Base-by-base conservation (phyloP, 2,113 vertebrate species). In the Apistogramma diplotaenia region DNA sequence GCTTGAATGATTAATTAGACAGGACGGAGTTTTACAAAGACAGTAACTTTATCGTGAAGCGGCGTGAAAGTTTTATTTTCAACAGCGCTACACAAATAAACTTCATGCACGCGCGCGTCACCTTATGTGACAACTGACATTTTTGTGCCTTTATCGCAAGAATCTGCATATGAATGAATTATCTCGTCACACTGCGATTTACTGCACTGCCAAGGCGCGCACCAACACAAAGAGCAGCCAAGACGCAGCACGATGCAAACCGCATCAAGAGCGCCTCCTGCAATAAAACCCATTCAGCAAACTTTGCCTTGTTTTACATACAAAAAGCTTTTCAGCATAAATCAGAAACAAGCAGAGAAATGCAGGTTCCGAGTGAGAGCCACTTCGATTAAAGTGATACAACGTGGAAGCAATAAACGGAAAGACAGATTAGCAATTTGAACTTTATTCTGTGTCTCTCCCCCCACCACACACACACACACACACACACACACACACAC, bases 151-250 rank as follows among this genome's bases (percentile, higher is more conserved):
- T 61, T 79, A 72, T 77, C 31, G 67, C 33, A 82, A 79, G 85
- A 88, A 83, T 43, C 54, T 82, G 61, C 33, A 77, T 65, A 8
- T 43, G 67, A 81, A 81, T 76, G 37, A 85, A 75, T 51, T 10
- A 76, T 43, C 29, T 51, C 62, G 53, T 54, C 58, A 73, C 54
- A 16, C 46, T 21, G 51, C n/a, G 71, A 83, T 91, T 73, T 87
- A 58, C 73, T 73, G 82, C 62, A 11, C 35, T 49, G 33, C 61
- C 37, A 16, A 6, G 18, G 21, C 55, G 49, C 49, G 61, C 54
- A 55, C 27, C 61, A 82, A 81, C 77, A 84, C 78, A 81, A 83
- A 35, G 70, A 87, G 75, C 70, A 76, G 83, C 49, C 81, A 78
- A 87, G 72, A 61, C 82, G 40, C 86, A 86, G 70, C 55, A 10